Evolutionary conservation across 2,888 invertebrate genomes (phyloP).

Genomic region (Drepanosiphum platanoidis): DNA sequence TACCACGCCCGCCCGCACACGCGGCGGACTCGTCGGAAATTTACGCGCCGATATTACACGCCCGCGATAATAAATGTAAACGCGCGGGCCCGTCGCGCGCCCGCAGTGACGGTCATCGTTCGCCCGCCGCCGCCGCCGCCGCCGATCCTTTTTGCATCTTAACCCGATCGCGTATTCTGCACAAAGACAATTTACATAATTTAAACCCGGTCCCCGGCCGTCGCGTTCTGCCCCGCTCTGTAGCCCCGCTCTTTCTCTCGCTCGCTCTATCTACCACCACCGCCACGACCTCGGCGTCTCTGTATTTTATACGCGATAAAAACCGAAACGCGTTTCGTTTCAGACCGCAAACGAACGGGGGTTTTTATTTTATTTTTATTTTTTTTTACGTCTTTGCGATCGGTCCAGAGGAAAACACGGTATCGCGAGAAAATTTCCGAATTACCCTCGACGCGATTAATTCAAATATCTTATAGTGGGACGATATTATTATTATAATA

Average conservation of each 20-base stretch:
- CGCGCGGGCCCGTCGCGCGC: background rate
- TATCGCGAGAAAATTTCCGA: no score
- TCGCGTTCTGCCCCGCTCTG: background rate
- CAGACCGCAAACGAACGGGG: no score
- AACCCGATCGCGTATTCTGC: background rate
- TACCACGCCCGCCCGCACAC: background rate
- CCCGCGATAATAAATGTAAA: conserved; percentile 20
- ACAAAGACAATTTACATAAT: conserved; percentile 58
- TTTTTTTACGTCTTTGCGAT: no score
- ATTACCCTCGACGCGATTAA: no score
- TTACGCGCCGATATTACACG: background rate
- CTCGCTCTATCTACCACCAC: no score
- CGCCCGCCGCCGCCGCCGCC: background rate
- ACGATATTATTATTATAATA: no score
- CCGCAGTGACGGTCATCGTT: conserved; percentile 13
- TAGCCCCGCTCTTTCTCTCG: background rate
- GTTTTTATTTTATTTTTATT: no score
- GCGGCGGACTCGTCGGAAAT: background rate
- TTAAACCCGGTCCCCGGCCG: conserved; percentile 14
- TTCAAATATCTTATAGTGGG: no score
- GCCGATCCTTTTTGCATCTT: conserved; percentile 51
- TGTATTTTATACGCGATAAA: no score
- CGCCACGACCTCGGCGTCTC: no score
- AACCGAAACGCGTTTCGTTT: no score
- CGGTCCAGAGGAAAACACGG: no score